These are phyloP conservation scores for Branchipolynoe longqiensis DNA, from an alignment of 2,888 invertebrate genomes.

Conservation along the genomic window DNA sequence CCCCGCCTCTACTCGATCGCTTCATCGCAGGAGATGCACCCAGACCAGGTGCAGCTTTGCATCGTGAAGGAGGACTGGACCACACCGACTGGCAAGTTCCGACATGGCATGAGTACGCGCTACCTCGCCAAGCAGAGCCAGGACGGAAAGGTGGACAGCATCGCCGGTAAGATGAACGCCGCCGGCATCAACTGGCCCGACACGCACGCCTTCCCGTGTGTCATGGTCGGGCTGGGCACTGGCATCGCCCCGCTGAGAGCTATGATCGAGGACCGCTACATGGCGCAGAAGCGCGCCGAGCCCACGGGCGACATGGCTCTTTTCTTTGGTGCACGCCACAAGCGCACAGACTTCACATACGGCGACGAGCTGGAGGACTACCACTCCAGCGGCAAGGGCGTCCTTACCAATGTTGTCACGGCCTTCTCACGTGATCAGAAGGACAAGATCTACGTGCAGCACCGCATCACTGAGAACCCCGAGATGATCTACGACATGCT, in stretches of 20 bases:
- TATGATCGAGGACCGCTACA: constrained; percentile 67
- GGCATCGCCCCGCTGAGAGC: constrained; percentile 69
- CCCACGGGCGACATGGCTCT: constrained; percentile 67
- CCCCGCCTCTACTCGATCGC: constrained; percentile 69
- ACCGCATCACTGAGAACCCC: constrained; percentile 67
- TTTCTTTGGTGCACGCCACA: constrained; percentile 68
- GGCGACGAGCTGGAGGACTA: constrained; percentile 69
- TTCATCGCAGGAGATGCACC: constrained; percentile 66
- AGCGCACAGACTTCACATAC: constrained; percentile 68
- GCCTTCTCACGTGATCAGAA: constrained; percentile 69
- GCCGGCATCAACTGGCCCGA: constrained; percentile 69
- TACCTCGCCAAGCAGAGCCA: constrained; percentile 61
- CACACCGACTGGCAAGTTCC: constrained; percentile 62
- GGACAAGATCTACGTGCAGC: constrained; percentile 69
- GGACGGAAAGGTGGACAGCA: constrained; percentile 60
- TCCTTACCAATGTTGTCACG: constrained; percentile 61
- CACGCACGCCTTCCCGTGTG: constrained; percentile 64
- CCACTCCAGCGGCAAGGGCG: constrained; percentile 66
- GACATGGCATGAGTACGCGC: constrained; percentile 63
- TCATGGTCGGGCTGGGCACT: constrained; percentile 69
- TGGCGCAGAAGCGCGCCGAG: constrained; percentile 65
- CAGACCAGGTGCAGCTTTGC: constrained; percentile 67
- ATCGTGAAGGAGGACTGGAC: constrained; percentile 69
- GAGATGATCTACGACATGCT: constrained; percentile 68
- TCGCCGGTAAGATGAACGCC: constrained; percentile 66